Conservation (phyloP, 2,113 vertebrate species). For the Megalops atlanticus region DNA sequence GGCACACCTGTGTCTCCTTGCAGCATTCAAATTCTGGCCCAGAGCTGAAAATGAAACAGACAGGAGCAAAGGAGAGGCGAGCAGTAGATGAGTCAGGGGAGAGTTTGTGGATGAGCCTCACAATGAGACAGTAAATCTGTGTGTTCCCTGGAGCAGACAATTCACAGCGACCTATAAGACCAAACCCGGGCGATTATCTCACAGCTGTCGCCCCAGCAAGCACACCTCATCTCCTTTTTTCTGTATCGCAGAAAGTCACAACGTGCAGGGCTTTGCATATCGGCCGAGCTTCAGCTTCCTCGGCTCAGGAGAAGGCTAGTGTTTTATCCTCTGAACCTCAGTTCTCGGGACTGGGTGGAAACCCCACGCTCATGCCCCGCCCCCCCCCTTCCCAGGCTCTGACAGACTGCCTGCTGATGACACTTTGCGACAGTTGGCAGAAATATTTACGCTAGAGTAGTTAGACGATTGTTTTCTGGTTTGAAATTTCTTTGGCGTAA, state of each 20-base stretch:
- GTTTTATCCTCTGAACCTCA: neutral
- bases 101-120: neutral
- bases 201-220: conserved; percentile 19
- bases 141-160: neutral
- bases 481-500: neutral
- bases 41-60: neutral
- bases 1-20: neutral
- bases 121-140: neutral
- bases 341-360: neutral
- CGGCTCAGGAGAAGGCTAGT: neutral
- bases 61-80: conserved; percentile 1
- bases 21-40: conserved; percentile 11
- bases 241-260: neutral
- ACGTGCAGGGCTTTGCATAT: neutral
- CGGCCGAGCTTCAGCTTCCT: conserved; percentile 14
- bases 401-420: neutral
- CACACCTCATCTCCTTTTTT: conserved; percentile 3
- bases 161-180: neutral
- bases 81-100: neutral
- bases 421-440: neutral
- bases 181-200: conserved; percentile 22
- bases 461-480: neutral
- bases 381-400: too few species aligned
- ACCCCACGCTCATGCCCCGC: neutral
- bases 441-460: neutral